Percentiles rank a stretch among this genome's conserved stretches.
These are phyloP conservation scores for Cromileptes altivelis DNA, from an alignment of 2,113 vertebrate species.

Conservation along the genomic window DNA sequence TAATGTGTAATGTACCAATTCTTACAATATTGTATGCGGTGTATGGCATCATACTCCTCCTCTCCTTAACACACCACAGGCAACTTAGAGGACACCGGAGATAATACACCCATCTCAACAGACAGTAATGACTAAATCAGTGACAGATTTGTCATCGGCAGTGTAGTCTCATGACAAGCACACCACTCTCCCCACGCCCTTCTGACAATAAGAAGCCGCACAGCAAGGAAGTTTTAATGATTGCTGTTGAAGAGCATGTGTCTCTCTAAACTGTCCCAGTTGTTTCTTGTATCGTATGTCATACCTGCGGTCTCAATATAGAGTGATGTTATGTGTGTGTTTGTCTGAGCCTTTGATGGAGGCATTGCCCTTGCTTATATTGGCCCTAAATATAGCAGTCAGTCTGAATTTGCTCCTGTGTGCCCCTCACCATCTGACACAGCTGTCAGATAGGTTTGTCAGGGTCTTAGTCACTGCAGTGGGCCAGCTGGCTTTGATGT, in stretches of 20 bases:
- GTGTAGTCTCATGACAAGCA: background rate
- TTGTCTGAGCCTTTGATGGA: slow-evolving; percentile 35
- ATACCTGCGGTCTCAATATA: slow-evolving; percentile 20
- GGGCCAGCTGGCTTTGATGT: slow-evolving; percentile 58
- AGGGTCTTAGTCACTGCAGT: slow-evolving; percentile 22
- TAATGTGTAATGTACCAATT: background rate
- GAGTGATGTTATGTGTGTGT: background rate
- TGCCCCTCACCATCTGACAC: slow-evolving; percentile 50
- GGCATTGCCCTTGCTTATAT: slow-evolving; percentile 26
- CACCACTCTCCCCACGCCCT: background rate
- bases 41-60: background rate
- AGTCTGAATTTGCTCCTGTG: slow-evolving; percentile 42
- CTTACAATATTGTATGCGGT: background rate
- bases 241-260: background rate
- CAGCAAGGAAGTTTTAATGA: background rate
- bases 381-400: slow-evolving; percentile 62
- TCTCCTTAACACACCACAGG: background rate
- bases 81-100: background rate
- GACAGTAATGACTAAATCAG: slow-evolving; percentile 12
- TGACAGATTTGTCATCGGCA: slow-evolving; percentile 17
- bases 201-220: background rate
- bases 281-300: slow-evolving; percentile 41
- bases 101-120: slow-evolving; percentile 10
- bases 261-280: background rate
- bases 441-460: slow-evolving; percentile 61